phyloP scores from a whole-genome alignment of 2,888 invertebrate genomes.

The Lissocephala sabroskyi region DNA sequence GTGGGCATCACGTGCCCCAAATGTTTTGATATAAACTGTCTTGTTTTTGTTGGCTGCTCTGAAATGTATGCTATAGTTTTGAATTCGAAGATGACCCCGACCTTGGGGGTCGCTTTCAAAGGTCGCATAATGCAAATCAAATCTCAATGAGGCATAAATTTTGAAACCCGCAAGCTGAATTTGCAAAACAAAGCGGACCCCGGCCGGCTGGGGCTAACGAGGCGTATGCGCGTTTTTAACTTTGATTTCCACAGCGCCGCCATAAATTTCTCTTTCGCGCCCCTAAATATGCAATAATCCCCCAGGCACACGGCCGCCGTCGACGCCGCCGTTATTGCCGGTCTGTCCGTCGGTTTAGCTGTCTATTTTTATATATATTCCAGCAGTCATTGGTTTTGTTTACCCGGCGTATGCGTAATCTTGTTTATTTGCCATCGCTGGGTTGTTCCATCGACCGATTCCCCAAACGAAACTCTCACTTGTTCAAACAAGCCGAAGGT shows the following conservation, averaged over 20 bases:
- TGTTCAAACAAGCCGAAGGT: no score
- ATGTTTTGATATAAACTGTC: conserved; percentile 7
- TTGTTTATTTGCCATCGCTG: neutral
- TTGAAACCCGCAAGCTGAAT: neutral
- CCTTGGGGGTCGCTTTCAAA: conserved; percentile 3
- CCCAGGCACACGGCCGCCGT: no score
- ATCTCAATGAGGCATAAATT: conserved; percentile 7
- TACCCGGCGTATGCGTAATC: conserved; percentile 2
- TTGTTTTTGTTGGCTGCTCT: conserved; percentile 7
- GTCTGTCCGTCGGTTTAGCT: no score
- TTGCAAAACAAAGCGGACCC: conserved; percentile 4
- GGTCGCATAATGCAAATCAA: conserved; percentile 20
- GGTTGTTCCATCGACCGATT: neutral
- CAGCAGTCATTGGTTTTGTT: neutral
- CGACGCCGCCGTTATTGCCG: no score
- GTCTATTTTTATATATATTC: no score
- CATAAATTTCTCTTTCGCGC: neutral
- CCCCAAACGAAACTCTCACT: no score
- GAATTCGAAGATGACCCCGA: no score
- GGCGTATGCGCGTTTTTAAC: neutral
- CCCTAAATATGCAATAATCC: conserved; percentile 24
- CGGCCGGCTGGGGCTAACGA: neutral
- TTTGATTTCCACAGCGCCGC: no score
- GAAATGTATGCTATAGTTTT: conserved; percentile 3
- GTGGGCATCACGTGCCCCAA: neutral